Evolutionary conservation across 2,888 invertebrate species (phyloP).

Genomic region (Heteromyza rotundicornis): DNA sequence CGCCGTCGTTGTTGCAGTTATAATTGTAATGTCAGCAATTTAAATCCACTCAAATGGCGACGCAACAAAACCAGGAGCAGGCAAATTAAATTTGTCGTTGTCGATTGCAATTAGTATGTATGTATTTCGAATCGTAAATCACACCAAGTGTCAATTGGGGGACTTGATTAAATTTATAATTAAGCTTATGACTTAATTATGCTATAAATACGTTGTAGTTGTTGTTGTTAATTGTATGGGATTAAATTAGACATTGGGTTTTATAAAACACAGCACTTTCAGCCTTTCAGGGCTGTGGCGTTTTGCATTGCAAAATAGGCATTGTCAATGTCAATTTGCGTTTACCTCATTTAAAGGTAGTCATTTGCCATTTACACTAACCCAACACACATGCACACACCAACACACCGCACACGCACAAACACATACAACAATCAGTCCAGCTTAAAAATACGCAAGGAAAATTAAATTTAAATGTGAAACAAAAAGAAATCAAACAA

Average conservation of each 20-base stretch:
- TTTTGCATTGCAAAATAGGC: slow-evolving; percentile 12
- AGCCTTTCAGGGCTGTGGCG: background rate
- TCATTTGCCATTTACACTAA: background rate
- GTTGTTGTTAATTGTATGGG: too few species aligned
- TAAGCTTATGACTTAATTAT: background rate
- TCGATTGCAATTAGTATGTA: too few species aligned
- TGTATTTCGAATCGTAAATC: too few species aligned
- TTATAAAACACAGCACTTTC: background rate
- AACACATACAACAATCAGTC: background rate
- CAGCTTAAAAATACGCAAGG: slow-evolving; percentile 4
- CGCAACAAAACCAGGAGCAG: background rate
- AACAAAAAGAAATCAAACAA: too few species aligned
- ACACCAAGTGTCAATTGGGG: background rate
- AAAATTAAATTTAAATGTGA: slow-evolving; percentile 8
- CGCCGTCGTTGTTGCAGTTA: background rate
- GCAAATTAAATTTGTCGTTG: background rate
- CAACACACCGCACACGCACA: background rate
- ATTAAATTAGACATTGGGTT: background rate
- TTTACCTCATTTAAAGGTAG: background rate
- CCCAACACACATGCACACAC: slow-evolving; percentile 4
- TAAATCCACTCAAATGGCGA: too few species aligned
- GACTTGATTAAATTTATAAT: too few species aligned
- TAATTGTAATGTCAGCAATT: background rate
- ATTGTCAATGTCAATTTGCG: slow-evolving; percentile 14
- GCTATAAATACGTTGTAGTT: too few species aligned